A percentile compares a stretch with the other conserved stretches of the same genome.
These are phyloP conservation scores for Synchiropus splendidus DNA, from an alignment of 2,113 vertebrate genomes.

Conservation along the genomic window DNA sequence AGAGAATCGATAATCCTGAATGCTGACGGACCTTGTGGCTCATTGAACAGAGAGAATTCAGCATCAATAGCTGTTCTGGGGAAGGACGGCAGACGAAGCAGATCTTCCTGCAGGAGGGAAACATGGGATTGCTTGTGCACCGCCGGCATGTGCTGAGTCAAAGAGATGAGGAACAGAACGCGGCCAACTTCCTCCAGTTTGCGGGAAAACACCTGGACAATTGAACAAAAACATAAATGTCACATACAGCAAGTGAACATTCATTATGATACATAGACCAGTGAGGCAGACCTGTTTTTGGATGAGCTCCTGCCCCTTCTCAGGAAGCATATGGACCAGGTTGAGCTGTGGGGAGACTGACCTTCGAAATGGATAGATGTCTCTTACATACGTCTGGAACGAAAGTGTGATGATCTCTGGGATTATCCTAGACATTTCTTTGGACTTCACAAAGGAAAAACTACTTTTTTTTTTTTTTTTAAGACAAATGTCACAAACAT, in stretches of 20 bases:
- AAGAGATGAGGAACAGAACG: constrained; percentile 91
- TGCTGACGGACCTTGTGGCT: constrained; percentile 75
- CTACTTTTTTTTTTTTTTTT: no score
- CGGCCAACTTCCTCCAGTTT: constrained; percentile 95
- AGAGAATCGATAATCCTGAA: not conserved
- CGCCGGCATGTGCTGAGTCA: constrained; percentile 89
- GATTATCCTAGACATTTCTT: not conserved
- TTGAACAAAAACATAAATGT: not conserved
- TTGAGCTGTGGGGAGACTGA: constrained; percentile 97
- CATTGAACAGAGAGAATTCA: constrained; percentile 92
- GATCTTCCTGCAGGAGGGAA: constrained; percentile 94
- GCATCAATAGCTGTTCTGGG: constrained; percentile 92
- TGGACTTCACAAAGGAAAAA: not conserved
- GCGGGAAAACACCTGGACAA: constrained; percentile 84
- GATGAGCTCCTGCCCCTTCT: constrained; percentile 95
- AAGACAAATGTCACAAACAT: not conserved
- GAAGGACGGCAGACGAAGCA: constrained; percentile 91
- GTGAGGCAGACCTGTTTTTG: constrained; percentile 78
- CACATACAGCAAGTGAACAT: not conserved
- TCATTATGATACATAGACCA: not conserved
- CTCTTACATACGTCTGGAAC: constrained; percentile 87
- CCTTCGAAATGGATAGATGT: constrained; percentile 95
- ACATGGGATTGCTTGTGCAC: constrained; percentile 96
- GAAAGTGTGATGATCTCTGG: not conserved
- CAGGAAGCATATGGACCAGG: constrained; percentile 92